These are phyloP conservation scores for Synergus umbraculus DNA, from an alignment of 2,888 invertebrate genomes.

Conservation along the genomic window DNA sequence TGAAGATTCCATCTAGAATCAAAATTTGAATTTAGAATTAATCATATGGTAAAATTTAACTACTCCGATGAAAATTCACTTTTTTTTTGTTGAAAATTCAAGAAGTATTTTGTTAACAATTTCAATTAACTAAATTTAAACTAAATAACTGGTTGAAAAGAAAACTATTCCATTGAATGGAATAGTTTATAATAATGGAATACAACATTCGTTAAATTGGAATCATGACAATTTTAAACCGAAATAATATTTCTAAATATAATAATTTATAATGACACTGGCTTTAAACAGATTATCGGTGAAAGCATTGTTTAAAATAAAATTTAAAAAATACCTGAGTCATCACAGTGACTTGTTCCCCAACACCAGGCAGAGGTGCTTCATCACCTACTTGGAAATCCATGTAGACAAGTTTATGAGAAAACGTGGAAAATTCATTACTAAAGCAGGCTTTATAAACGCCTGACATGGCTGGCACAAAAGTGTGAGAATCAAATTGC, in stretches of 20 bases:
- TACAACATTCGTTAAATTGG: no score
- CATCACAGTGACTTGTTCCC: constrained; percentile 93
- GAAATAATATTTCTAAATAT: no score
- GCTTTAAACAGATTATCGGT: neutral
- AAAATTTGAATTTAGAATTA: constrained; percentile 11
- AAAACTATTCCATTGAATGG: no score
- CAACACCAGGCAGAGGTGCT: constrained; percentile 88
- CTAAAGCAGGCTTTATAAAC: constrained; percentile 95
- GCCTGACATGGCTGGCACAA: constrained; percentile 86
- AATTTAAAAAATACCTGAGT: constrained; percentile 85
- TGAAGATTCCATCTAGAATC: constrained; percentile 92
- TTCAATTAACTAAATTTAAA: no score
- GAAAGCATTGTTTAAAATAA: neutral
- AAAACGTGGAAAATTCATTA: constrained; percentile 99
- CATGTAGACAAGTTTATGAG: constrained; percentile 98
- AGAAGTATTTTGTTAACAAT: no score
- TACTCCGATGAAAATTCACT: no score
- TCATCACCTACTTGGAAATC: constrained; percentile 98
- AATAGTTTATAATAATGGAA: no score
- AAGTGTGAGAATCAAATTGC: constrained; percentile 96
- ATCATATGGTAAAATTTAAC: neutral
- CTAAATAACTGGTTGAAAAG: no score
- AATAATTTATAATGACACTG: no score
- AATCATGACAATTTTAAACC: no score
- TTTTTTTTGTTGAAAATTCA: no score